A percentile compares a stretch with the other conserved stretches of the same genome.
Conservation (phyloP, 1,140 invertebrate species). For the Zaprionus lachaisei region DNA sequence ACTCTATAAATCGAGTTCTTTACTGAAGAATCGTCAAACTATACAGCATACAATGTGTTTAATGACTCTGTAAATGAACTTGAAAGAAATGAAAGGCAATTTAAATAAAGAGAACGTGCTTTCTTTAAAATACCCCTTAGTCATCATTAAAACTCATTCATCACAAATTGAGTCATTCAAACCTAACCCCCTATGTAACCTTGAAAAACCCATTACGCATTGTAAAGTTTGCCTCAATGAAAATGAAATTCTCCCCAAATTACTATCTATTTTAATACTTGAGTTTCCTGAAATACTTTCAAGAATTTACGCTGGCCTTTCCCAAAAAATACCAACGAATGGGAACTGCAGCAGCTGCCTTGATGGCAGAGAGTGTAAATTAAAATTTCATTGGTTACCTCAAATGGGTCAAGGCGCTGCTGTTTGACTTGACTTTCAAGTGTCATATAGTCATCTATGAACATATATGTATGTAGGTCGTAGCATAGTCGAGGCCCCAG, state of each 20-base stretch:
- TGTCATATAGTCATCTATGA: conserved; percentile 22
- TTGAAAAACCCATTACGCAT: too few species aligned
- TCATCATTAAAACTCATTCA: too few species aligned
- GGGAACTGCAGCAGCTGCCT: conserved; percentile 41
- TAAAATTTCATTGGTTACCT: not conserved
- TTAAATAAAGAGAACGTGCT: too few species aligned
- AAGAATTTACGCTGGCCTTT: not conserved
- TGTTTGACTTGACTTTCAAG: conserved; percentile 55
- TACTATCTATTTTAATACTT: not conserved
- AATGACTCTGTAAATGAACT: too few species aligned
- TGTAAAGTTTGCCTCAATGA: not conserved
- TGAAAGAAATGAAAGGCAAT: too few species aligned
- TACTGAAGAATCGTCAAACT: too few species aligned
- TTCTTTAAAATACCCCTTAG: too few species aligned
- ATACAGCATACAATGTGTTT: too few species aligned
- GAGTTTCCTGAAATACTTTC: not conserved
- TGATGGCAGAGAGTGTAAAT: not conserved
- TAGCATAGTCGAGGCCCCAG: not conserved
- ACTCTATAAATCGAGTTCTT: too few species aligned
- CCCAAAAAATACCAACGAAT: not conserved
- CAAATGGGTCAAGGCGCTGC: conserved; percentile 55
- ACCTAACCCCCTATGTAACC: not conserved
- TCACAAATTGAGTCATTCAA: not conserved
- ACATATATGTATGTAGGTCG: not conserved
- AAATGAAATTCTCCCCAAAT: not conserved